Percentiles rank a stretch among this genome's conserved stretches.
These are phyloP conservation scores for Ceriagrion tenellum DNA, from an alignment of 2,888 invertebrate genomes.

Conservation along the genomic window DNA sequence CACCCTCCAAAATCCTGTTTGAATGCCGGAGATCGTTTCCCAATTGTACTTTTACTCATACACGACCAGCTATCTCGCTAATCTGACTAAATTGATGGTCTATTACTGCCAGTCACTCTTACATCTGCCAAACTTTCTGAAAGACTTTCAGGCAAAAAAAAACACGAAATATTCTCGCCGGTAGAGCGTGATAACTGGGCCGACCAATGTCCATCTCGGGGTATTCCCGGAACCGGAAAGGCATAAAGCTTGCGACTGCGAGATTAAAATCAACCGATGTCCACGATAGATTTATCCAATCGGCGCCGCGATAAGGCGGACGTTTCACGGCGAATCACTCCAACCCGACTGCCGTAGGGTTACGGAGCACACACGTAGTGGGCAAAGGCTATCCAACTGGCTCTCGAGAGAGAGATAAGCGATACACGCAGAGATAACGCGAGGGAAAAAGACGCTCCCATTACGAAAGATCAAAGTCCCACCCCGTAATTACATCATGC, in stretches of 20 bases:
- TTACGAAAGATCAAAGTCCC: slow-evolving; percentile 8
- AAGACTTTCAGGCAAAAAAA: neutral
- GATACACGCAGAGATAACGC: neutral
- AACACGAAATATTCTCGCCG: too few relatives aligned
- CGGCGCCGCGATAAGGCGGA: neutral
- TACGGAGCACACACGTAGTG: neutral
- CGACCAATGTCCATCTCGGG: neutral
- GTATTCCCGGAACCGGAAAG: neutral
- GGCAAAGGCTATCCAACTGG: neutral
- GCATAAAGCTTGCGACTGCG: neutral
- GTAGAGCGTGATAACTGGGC: neutral
- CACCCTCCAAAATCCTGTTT: too few relatives aligned
- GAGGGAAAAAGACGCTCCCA: neutral
- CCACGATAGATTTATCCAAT: neutral
- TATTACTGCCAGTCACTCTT: too few relatives aligned
- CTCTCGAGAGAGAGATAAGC: neutral
- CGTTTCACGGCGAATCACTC: neutral
- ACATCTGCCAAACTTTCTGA: neutral
- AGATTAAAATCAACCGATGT: neutral
- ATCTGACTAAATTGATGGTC: too few relatives aligned
- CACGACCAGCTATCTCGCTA: too few relatives aligned
- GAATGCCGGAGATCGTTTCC: too few relatives aligned
- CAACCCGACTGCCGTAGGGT: neutral
- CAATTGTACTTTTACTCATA: too few relatives aligned
- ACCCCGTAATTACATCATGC: neutral